These are phyloP conservation scores for Stenotaenia linearis DNA, from an alignment of 2,888 invertebrate species.

Conservation along the genomic window DNA sequence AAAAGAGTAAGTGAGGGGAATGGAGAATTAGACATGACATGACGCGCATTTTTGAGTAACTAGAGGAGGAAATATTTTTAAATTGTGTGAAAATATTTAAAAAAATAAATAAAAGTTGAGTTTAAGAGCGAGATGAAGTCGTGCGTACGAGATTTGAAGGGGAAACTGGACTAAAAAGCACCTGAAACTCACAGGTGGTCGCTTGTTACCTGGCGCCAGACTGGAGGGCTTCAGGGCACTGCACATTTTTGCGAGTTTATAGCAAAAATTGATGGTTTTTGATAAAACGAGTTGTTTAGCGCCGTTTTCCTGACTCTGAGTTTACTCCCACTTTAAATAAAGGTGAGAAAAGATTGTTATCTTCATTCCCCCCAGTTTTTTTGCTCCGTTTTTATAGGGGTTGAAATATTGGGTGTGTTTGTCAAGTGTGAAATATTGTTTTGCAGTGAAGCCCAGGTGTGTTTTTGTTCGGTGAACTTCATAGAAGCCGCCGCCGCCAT, in stretches of 20 bases:
- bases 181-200: slow-evolving; percentile 4
- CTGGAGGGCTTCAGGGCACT: no score
- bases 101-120: not conserved
- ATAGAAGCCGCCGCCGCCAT: no score
- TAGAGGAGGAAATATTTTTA: not conserved
- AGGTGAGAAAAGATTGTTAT: no score
- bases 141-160: not conserved
- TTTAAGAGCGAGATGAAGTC: not conserved
- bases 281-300: not conserved
- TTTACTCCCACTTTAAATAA: not conserved
- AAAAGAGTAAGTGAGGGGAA: not conserved
- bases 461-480: no score
- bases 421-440: no score
- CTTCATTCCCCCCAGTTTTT: no score
- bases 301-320: no score
- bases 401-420: no score
- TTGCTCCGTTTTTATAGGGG: no score
- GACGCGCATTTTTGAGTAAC: not conserved
- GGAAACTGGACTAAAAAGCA: not conserved
- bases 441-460: no score
- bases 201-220: no score
- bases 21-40: not conserved
- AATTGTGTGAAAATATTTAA: not conserved
- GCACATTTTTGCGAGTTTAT: not conserved
- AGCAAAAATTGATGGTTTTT: slow-evolving; percentile 7